Percentiles rank a stretch among this genome's conserved stretches.
Evolutionary conservation across 2,888 invertebrate species (phyloP).

Genomic region (Sacculina carcini): DNA sequence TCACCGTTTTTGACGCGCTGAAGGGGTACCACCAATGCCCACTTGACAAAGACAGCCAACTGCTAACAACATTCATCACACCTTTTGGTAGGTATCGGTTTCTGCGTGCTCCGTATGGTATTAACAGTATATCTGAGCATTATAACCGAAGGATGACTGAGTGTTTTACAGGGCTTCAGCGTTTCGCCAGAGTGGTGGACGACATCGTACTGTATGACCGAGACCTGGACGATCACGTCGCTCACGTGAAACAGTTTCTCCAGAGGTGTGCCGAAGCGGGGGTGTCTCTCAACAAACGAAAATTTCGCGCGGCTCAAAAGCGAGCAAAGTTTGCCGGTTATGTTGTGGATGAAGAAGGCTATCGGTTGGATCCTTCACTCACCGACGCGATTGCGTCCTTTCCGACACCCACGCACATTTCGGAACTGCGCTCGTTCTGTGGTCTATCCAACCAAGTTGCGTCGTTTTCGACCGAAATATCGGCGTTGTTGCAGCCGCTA

Average conservation of each 20-base stretch:
- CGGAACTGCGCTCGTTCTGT: background rate
- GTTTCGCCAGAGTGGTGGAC: background rate
- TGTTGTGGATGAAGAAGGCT: background rate
- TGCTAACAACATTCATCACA: conserved; percentile 6
- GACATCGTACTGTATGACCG: background rate
- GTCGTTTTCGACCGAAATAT: background rate
- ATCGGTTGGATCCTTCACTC: background rate
- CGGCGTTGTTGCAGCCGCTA: background rate
- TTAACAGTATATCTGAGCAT: background rate
- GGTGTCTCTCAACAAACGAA: background rate
- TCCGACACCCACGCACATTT: background rate
- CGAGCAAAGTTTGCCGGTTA: background rate
- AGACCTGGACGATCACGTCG: background rate
- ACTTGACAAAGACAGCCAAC: background rate
- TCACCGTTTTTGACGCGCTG: conserved; percentile 3
- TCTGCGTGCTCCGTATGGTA: conserved; percentile 2
- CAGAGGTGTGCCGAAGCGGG: background rate
- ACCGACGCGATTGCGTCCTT: background rate
- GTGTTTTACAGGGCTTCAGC: background rate
- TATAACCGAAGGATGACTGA: background rate
- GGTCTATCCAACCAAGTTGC: background rate
- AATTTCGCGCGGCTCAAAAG: background rate
- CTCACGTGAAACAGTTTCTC: background rate
- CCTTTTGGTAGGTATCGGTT: conserved; percentile 7
- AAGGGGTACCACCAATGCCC: conserved; percentile 6